Base-by-base conservation (phyloP, 1,140 invertebrate species). In the Caerostris extrusa region DNA sequence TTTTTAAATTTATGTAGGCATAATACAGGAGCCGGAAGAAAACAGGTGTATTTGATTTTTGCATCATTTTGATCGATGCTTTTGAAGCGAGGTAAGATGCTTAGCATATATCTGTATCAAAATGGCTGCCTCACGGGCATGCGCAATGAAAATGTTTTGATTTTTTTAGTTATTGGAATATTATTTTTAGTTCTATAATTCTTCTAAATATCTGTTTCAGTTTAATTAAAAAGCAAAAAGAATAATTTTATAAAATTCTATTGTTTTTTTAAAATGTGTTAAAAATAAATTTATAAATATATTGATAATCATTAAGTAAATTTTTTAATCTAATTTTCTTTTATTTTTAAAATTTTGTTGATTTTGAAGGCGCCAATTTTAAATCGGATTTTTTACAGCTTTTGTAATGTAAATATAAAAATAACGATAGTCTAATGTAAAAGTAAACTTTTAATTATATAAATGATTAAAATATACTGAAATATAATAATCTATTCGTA, bases 11-110 rank as follows among this genome's bases (percentile, higher is more conserved):
- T 8, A 7, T 17, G n/a, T 95, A 97, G 97, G 96, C 98, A 99
- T 96, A 99, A 98, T 96, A 99, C 98, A 98, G 98, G 99, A 99
- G 96, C 99, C 98, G 12, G 98, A 99, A 96, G 98, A 99, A 95
- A 99, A 99, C 96, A 99, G n/a, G n/a, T n/a, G n/a, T 99, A 95
- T 96, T 99, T 85, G 98, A 99, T 96, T 97, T 97, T 19, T 97
- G 98, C 94, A n/a, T n/a, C n/a, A n/a, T n/a, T n/a, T 97, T 99
- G 88, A 98, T 99, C 95, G 98, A 99, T 95, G 97, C 98, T 89
- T 99, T 98, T 96, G 98, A 99, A 96, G 97, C 97, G 95, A 97
- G 96, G 96, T 96, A 95, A 95, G 95, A 67, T 81, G 53, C 6
- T 91, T 81, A 71, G 55, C 55, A 64, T 69, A 58, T 71, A 69